phyloP scores from a whole-genome alignment of 2,888 invertebrate species.

The Campaea margaritaria region DNA sequence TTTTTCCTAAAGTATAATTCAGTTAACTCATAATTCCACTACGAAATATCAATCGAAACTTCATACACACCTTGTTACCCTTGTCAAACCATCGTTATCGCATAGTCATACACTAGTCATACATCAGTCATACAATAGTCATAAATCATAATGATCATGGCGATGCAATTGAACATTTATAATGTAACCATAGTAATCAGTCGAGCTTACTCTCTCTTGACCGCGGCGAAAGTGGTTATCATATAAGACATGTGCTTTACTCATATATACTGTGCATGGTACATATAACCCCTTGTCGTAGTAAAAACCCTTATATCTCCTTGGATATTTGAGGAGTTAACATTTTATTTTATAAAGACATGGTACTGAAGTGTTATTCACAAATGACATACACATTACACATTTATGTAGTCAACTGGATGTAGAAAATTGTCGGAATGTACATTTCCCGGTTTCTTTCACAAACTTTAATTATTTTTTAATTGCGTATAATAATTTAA shows the following conservation, averaged over 20 bases:
- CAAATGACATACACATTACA: not conserved
- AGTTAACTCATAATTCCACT: too few relatives aligned
- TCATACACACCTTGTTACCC: too few relatives aligned
- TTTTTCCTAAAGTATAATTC: too few relatives aligned
- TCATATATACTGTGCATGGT: not conserved
- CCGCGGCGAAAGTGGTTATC: constrained; percentile 38
- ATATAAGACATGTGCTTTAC: constrained; percentile 11
- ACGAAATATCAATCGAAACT: too few relatives aligned
- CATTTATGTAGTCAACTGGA: not conserved
- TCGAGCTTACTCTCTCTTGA: constrained; percentile 31
- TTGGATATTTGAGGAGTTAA: not conserved
- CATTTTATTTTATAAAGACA: not conserved
- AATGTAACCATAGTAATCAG: constrained; percentile 18
- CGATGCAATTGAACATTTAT: constrained; percentile 17
- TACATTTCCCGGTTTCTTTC: constrained; percentile 18
- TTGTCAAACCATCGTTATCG: not conserved
- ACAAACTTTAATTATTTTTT: constrained; percentile 11
- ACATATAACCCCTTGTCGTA: not conserved
- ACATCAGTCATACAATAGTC: not conserved
- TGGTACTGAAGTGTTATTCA: not conserved
- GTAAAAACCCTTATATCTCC: not conserved
- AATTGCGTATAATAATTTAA: constrained; percentile 8
- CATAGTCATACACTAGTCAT: not conserved
- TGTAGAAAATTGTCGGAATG: constrained; percentile 17
- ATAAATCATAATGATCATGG: constrained; percentile 2